Percentiles rank a stretch among this genome's conserved stretches.
Conservation (phyloP, 37 sponge, comb jelly and placozoan species). For the Bolinopsis microptera region DNA sequence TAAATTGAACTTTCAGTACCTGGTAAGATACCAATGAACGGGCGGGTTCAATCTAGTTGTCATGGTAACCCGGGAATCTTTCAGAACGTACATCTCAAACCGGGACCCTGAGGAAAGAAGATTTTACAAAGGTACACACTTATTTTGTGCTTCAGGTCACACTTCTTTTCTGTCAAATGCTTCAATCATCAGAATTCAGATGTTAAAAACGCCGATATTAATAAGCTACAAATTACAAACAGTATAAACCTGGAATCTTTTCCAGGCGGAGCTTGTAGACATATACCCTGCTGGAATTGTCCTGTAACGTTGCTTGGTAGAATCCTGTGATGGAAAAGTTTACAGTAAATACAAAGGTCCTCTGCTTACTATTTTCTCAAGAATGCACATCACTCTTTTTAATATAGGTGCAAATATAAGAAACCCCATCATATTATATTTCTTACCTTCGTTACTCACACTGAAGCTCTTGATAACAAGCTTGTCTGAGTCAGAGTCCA, state of each 20-base stretch:
- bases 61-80: neutral
- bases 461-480: neutral
- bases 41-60: neutral
- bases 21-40: neutral
- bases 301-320: neutral
- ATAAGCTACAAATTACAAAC: no score
- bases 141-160: no score
- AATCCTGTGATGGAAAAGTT: no score
- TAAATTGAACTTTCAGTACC: no score
- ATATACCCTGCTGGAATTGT: neutral
- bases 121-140: no score
- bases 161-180: no score
- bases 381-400: neutral
- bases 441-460: neutral
- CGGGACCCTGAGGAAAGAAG: slow-evolving; percentile 23
- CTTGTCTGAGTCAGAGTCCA: neutral
- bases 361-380: neutral
- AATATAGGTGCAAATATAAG: no score
- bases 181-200: no score
- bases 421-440: no score
- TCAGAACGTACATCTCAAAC: slow-evolving; percentile 20
- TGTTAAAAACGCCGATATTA: no score
- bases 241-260: neutral
- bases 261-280: neutral
- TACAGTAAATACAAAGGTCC: no score